These are phyloP conservation scores for Pipra filicauda DNA, from an alignment of 2,113 vertebrate genomes.

Conservation along the genomic window DNA sequence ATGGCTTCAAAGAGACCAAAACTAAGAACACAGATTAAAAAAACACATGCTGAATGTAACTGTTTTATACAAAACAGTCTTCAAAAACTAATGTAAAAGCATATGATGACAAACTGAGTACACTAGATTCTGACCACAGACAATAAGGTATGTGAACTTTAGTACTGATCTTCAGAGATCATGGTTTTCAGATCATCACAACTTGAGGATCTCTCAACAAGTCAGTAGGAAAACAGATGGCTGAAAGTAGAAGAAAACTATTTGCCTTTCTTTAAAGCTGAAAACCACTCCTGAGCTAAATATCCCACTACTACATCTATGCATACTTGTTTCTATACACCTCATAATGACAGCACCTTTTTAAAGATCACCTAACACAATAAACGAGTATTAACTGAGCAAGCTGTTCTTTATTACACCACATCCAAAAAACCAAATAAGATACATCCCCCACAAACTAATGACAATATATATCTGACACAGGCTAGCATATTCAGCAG, in stretches of 20 bases:
- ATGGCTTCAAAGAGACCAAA: constrained; percentile 99
- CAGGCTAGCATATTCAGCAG: background rate
- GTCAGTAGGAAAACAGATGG: rapidly evolving
- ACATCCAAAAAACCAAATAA: background rate
- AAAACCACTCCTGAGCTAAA: background rate
- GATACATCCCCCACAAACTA: background rate
- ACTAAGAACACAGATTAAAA: constrained; percentile 65
- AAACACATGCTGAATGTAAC: background rate
- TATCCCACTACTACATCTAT: background rate
- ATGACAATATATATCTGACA: background rate
- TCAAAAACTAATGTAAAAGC: background rate
- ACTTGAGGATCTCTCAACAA: background rate
- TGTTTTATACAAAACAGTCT: background rate
- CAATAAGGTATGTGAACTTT: background rate
- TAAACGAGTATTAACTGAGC: background rate
- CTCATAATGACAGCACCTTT: background rate
- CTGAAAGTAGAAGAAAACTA: background rate
- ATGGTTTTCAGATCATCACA: background rate
- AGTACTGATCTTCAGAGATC: background rate
- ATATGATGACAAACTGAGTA: background rate
- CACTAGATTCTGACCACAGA: background rate
- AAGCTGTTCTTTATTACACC: background rate
- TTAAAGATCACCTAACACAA: background rate
- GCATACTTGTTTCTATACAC: background rate
- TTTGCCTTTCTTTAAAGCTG: background rate